phyloP scores from a whole-genome alignment of 2,888 invertebrate genomes.

The Sycophila texana region DNA sequence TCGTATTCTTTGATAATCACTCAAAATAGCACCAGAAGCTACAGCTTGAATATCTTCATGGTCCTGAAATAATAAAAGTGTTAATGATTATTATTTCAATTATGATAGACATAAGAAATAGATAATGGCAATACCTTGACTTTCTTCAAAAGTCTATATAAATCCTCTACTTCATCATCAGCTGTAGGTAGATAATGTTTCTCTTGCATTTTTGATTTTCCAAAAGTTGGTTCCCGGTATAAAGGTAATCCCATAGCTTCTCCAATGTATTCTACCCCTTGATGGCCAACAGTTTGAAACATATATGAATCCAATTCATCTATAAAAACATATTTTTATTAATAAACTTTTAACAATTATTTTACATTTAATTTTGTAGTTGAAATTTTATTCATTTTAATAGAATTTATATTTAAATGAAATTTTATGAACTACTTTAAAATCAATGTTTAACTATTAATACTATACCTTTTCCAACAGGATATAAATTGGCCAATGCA shows the following conservation, averaged over 20 bases:
- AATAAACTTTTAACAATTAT: background rate
- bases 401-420: background rate
- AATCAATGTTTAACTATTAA: background rate
- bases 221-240: slow-evolving; percentile 89
- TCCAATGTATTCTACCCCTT: slow-evolving; percentile 93
- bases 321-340: slow-evolving; percentile 69
- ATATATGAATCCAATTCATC: slow-evolving; percentile 98
- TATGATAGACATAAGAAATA: slow-evolving; percentile 17
- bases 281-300: slow-evolving; percentile 99
- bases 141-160: slow-evolving; percentile 87
- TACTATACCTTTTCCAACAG: slow-evolving; percentile 85
- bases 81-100: background rate
- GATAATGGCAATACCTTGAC: slow-evolving; percentile 80
- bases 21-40: slow-evolving; percentile 97
- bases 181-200: slow-evolving; percentile 88
- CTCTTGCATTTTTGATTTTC: slow-evolving; percentile 87
- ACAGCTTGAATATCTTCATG: slow-evolving; percentile 91
- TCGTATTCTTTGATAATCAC: slow-evolving; percentile 97
- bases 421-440: background rate
- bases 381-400: background rate
- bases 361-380: background rate
- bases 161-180: slow-evolving; percentile 98
- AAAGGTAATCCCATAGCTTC: slow-evolving; percentile 96
- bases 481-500: slow-evolving; percentile 96
- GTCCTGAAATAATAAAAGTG: slow-evolving; percentile 76